Evolutionary conservation across 2,113 vertebrate species (phyloP).

Genomic region (Esox niger): DNA sequence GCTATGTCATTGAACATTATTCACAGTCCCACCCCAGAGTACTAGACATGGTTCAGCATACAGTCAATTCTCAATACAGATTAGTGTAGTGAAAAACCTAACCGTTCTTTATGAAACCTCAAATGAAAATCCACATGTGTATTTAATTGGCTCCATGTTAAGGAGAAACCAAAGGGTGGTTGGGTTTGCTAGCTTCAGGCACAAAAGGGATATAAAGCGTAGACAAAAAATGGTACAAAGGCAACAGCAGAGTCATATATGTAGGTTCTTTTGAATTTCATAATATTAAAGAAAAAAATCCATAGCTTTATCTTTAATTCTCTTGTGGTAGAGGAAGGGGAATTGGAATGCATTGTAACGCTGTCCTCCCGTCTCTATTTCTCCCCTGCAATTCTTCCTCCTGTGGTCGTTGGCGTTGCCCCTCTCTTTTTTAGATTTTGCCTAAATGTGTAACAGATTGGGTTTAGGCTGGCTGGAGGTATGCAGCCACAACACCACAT

Average conservation of each 20-base stretch:
- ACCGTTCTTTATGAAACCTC: no score
- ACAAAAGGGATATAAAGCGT: conserved; percentile 60
- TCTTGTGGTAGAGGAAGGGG: conserved; percentile 48
- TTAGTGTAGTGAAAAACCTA: no score
- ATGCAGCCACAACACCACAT: conserved; percentile 76
- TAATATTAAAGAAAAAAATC: conserved; percentile 21
- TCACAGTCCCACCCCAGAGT: no score
- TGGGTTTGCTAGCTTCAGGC: conserved; percentile 52
- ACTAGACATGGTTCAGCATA: no score
- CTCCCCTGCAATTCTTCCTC: background rate
- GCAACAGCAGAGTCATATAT: background rate
- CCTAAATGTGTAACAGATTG: conserved; percentile 76
- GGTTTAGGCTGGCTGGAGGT: conserved; percentile 73
- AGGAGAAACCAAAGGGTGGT: conserved; percentile 48
- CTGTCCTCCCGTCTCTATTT: background rate
- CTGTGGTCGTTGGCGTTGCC: conserved; percentile 18
- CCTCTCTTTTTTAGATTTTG: conserved; percentile 50
- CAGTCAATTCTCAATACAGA: no score
- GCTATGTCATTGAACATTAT: no score
- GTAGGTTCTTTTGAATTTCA: no score
- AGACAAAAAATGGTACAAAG: conserved; percentile 27
- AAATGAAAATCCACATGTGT: no score
- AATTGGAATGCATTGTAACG: conserved; percentile 51
- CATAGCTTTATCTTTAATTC: conserved; percentile 51
- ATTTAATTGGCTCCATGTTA: conserved; percentile 71